Percentiles rank a stretch among this genome's conserved stretches.
Conservation (phyloP, 2,113 vertebrate species). For the Dryoscopus gambensis region DNA sequence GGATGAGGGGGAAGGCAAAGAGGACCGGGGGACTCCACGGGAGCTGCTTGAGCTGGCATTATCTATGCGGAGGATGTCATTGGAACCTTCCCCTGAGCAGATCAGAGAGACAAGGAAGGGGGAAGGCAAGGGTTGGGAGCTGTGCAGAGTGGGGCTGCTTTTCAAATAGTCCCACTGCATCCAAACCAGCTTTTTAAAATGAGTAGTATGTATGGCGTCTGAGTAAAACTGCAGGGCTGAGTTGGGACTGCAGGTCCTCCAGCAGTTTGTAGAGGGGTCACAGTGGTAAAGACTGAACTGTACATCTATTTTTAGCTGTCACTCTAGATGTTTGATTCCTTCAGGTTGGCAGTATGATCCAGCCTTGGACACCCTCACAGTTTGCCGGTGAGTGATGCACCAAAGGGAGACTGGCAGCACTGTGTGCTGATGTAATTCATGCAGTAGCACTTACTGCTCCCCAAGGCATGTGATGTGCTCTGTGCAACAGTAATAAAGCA, state of each 20-base stretch:
- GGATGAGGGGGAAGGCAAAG: not conserved
- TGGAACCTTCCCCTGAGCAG: not conserved
- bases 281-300: not conserved
- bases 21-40: accelerated
- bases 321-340: not conserved
- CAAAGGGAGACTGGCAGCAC: not conserved
- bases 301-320: not conserved
- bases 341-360: not conserved
- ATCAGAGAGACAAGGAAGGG: not conserved
- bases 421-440: not conserved
- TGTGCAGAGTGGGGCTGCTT: not conserved
- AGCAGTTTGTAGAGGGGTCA: not conserved
- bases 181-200: not conserved
- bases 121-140: not conserved
- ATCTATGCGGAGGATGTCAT: not conserved
- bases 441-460: not conserved
- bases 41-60: not conserved
- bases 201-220: not conserved
- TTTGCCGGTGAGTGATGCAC: not conserved
- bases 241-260: not conserved
- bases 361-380: not conserved
- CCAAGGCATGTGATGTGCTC: not conserved
- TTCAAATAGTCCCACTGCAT: not conserved
- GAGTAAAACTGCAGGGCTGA: not conserved
- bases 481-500: not conserved